phyloP scores from a whole-genome alignment of 2,113 vertebrate species.

The Toxostoma redivivum region DNA sequence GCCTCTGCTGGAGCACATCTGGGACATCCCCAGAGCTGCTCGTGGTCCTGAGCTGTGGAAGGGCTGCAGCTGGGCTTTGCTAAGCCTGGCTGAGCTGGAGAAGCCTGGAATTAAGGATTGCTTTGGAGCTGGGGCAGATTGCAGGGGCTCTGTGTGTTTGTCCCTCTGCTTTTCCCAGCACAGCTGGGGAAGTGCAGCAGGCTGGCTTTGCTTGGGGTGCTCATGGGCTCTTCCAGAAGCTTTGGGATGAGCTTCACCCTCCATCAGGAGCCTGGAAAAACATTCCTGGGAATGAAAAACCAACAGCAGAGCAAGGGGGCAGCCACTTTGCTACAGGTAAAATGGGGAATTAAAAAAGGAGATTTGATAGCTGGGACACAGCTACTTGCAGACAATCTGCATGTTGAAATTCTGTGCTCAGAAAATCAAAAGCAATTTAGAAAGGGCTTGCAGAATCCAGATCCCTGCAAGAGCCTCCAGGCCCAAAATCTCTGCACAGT shows the following conservation, averaged over 20 bases:
- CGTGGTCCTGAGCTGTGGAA: accelerated
- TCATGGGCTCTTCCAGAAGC: neutral
- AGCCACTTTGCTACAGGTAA: neutral
- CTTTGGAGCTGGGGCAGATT: accelerated
- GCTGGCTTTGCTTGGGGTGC: neutral
- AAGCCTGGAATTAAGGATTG: neutral
- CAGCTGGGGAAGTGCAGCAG: too few relatives aligned
- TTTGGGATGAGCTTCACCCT: neutral
- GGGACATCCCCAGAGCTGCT: neutral
- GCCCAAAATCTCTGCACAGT: neutral
- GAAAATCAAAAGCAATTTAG: neutral
- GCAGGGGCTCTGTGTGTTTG: neutral
- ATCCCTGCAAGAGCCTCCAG: neutral
- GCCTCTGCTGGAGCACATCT: neutral
- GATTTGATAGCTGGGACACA: neutral
- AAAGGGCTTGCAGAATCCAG: neutral
- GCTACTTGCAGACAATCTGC: neutral
- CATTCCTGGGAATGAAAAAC: neutral
- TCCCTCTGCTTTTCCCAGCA: neutral
- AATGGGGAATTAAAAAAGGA: neutral
- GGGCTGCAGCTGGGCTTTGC: neutral
- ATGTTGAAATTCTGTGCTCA: neutral
- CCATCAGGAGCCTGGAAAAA: neutral
- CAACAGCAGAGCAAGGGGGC: neutral
- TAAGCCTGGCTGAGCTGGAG: neutral